Base-by-base conservation (phyloP, 2,113 vertebrate species). In the Spheniscus mendiculus region DNA sequence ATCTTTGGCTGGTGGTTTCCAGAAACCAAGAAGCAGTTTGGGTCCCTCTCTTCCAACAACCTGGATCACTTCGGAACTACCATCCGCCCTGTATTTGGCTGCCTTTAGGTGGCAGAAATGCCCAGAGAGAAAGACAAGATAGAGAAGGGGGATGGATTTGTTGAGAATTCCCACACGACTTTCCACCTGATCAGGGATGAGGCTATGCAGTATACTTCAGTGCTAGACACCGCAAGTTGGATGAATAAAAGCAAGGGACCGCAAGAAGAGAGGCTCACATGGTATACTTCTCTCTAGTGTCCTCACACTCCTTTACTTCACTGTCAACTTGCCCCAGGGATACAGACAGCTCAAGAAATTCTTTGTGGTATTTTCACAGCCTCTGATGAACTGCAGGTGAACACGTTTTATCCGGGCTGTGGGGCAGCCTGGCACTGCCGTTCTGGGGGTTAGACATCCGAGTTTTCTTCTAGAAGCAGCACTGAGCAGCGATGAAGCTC, bases 61-160 rank as follows among this genome's bases (percentile, higher is more conserved):
- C 14, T 5, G 22, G 15, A 6, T 59, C 32, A 10, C 47, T 38
- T 38, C 50, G 25, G 34, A 85, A 29, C 26, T 9, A 38, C 45
- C 2, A 0, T 10, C 18, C 4, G 2, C 58, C 61, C 80, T 18
- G 29, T 47, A 9, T 22, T 58, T 45, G 67, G 44, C 62, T 72
- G 89, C 67, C 89, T 92, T 91, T 23, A 80, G 91, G 83, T 47
- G 83, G 76, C 77, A 91, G 63, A 53, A 91, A 94, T 6, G 27
- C 27, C 80, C 81, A 69, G 53, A 63, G 52, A 83, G 50, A 72
- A 74, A 61, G 20, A 38, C 23, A 32, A 52, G 70, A 27, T 1
- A 18, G n/a, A 34, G 18, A 55, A 53, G 47, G 34, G 19, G 11
- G 4, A n/a, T 25, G 72, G 27, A 40, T 36, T 58, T 21, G 45